Percentiles rank a stretch among this genome's conserved stretches.
Evolutionary conservation across 2,113 vertebrate species (phyloP).

Genomic region (Pseudorectes ferrugineus): DNA sequence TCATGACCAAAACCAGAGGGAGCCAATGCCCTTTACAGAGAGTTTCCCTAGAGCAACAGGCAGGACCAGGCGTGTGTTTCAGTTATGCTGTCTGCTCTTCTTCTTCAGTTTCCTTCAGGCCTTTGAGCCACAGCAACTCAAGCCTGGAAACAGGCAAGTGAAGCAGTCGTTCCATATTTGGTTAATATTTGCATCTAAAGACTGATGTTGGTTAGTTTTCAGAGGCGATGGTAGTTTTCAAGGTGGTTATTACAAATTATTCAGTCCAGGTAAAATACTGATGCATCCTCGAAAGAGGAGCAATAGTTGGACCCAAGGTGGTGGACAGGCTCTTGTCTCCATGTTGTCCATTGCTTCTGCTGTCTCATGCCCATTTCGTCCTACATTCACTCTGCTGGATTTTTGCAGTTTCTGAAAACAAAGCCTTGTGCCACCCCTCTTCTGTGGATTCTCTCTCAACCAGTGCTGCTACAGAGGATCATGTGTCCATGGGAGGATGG

Average conservation of each 20-base stretch:
- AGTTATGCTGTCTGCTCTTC: background rate
- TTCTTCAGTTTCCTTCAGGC: background rate
- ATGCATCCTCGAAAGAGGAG: accelerated
- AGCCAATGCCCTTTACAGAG: background rate
- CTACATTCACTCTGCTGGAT: background rate
- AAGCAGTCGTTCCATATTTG: background rate
- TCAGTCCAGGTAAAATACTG: background rate
- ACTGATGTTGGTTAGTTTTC: background rate
- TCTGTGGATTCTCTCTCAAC: constrained; percentile 98
- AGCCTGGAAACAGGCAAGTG: background rate
- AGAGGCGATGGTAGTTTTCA: background rate
- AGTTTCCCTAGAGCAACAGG: background rate
- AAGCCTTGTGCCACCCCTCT: constrained; percentile 94
- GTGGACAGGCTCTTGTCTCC: background rate
- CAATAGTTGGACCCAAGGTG: background rate
- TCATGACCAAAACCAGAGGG: background rate
- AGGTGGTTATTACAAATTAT: background rate
- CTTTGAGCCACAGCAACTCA: background rate
- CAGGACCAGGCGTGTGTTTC: background rate
- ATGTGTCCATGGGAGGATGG: constrained; percentile 99
- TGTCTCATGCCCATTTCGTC: background rate
- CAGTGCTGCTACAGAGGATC: constrained; percentile 95
- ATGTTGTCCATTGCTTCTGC: background rate
- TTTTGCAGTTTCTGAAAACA: constrained; percentile 94
- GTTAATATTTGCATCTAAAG: background rate